Percentiles rank a stretch among this genome's conserved stretches.
These are phyloP conservation scores for Catharus ustulatus DNA, from an alignment of 2,797 vertebrate genomes.

Conservation along the genomic window DNA sequence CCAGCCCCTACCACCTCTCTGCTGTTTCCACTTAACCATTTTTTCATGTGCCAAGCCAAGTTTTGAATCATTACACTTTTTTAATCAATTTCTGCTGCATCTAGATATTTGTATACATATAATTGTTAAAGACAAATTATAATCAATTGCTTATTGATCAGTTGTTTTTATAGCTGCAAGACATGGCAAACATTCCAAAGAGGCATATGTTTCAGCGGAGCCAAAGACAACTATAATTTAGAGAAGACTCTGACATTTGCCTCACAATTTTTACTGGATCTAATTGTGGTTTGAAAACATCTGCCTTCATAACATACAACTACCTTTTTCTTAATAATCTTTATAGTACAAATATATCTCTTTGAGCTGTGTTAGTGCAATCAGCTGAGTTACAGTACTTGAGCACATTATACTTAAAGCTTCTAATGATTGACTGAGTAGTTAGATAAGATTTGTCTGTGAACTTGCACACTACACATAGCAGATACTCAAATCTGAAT, in stretches of 20 bases:
- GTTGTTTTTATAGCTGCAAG: background rate
- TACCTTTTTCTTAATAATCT: background rate
- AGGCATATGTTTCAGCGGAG: background rate
- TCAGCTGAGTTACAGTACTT: background rate
- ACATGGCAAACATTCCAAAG: background rate
- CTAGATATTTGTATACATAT: background rate
- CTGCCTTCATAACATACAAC: background rate
- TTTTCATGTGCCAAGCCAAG: background rate
- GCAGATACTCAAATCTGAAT: background rate
- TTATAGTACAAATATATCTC: background rate
- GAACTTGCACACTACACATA: background rate
- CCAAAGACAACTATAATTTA: background rate
- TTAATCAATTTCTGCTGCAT: background rate
- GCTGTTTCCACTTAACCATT: background rate
- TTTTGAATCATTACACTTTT: background rate
- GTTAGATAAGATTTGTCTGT: background rate
- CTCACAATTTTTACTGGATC: background rate
- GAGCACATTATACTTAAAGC: background rate
- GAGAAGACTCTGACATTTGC: background rate
- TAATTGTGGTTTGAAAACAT: background rate
- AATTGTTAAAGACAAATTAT: background rate
- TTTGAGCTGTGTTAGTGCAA: background rate
- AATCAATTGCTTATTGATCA: background rate
- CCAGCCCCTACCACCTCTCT: background rate
- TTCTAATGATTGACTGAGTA: background rate